These are phyloP conservation scores for Pseudochirops corinnae DNA, from an alignment of 2,797 vertebrate species.

Conservation along the genomic window DNA sequence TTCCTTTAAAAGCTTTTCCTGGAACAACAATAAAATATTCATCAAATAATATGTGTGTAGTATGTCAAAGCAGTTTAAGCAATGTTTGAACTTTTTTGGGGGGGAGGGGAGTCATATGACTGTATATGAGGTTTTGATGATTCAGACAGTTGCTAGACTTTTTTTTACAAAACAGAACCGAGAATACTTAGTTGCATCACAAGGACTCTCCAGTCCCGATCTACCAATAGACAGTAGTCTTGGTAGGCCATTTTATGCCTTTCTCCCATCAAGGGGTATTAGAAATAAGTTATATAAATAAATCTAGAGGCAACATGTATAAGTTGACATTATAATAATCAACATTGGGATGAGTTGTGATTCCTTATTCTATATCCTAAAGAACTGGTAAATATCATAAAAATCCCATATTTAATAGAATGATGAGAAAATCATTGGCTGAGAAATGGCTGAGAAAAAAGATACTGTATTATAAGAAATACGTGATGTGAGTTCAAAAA, in stretches of 20 bases:
- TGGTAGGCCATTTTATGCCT: background rate
- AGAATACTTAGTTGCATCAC: background rate
- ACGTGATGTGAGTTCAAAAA: background rate
- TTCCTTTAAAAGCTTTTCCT: conserved; percentile 86
- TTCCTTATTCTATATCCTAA: background rate
- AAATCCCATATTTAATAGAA: background rate
- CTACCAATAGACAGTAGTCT: background rate
- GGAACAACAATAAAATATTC: conserved; percentile 87
- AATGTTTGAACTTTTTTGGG: conserved; percentile 46
- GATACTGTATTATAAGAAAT: background rate
- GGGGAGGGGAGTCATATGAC: conserved; percentile 51
- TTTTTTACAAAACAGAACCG: background rate
- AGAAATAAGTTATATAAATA: background rate
- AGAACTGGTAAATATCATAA: background rate
- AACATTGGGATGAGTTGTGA: background rate
- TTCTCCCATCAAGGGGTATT: background rate
- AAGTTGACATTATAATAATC: background rate
- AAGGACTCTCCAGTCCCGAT: background rate
- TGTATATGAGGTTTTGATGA: conserved; percentile 49
- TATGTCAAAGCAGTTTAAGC: conserved; percentile 70
- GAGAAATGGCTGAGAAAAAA: conserved; percentile 3
- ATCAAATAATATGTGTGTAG: conserved; percentile 76
- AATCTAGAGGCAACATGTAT: background rate
- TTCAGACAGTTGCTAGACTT: background rate
- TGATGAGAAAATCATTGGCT: too few relatives aligned